Conservation (phyloP, 2,797 vertebrate species). For the Sardinella longiceps region DNA sequence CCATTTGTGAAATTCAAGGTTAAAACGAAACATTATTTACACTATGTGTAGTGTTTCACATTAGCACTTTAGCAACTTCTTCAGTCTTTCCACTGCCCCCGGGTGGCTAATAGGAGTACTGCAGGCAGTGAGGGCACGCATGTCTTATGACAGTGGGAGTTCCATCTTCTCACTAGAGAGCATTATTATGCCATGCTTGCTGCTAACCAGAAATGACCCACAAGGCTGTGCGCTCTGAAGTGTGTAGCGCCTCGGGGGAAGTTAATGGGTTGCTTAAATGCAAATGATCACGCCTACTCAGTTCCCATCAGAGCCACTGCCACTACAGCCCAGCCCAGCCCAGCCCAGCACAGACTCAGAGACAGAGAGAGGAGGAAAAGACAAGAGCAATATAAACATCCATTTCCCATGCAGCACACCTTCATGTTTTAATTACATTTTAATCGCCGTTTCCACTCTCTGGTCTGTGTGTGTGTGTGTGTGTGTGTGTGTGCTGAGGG, state of each 20-base stretch:
- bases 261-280: slow-evolving; percentile 6
- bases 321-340: slow-evolving; percentile 54
- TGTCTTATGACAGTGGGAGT: not conserved
- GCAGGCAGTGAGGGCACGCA: not conserved
- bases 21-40: not conserved
- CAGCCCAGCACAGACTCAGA: slow-evolving; percentile 42
- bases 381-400: not conserved
- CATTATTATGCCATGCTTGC: slow-evolving; percentile 2
- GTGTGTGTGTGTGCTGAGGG: not conserved
- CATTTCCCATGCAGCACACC: not conserved
- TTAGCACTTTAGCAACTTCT: not conserved
- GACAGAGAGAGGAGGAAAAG: not conserved
- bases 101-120: not conserved
- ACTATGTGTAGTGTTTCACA: not conserved
- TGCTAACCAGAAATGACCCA: not conserved
- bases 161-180: not conserved
- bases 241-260: not conserved
- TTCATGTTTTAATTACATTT: not conserved
- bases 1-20: not conserved
- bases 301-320: not conserved
- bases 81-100: slow-evolving; percentile 1
- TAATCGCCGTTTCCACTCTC: not conserved
- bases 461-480: not conserved
- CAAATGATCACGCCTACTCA: slow-evolving; percentile 21
- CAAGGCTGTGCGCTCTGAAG: slow-evolving; percentile 2